phyloP scores from a whole-genome alignment of 1,140 invertebrate genomes.

The Yoshiicerus persimilis region DNA sequence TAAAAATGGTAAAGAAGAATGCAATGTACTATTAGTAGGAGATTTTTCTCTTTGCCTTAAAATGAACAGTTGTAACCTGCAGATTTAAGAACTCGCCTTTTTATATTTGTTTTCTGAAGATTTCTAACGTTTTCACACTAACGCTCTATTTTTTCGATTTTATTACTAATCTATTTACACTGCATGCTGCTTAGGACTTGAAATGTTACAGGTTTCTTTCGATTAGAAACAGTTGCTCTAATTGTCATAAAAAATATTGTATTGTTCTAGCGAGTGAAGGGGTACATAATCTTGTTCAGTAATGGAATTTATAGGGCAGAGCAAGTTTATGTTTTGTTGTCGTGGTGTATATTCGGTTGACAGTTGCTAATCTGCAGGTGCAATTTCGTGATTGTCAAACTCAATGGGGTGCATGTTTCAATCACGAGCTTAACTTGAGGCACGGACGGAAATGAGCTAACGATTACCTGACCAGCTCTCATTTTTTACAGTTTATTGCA shows the following conservation, averaged over 20 bases:
- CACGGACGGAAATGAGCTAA: not conserved
- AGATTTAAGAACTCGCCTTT: not conserved
- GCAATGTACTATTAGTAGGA: not conserved
- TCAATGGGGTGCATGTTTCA: constrained; percentile 15
- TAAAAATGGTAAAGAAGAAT: not conserved
- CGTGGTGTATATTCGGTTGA: not conserved
- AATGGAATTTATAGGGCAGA: not conserved
- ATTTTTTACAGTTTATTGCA: constrained; percentile 4
- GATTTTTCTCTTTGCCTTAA: not conserved
- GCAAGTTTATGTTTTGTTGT: not conserved
- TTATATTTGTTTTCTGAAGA: not conserved
- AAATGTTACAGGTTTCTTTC: not conserved
- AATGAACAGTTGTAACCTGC: not conserved
- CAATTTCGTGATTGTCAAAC: constrained; percentile 19
- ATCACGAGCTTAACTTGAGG: not conserved
- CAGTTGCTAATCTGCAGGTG: constrained; percentile 21
- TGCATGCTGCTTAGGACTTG: not conserved
- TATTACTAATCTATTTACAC: not conserved
- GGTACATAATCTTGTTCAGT: not conserved
- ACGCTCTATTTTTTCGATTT: not conserved
- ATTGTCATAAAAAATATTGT: not conserved
- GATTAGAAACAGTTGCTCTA: not conserved
- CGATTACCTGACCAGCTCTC: not conserved
- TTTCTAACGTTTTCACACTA: constrained; percentile 8
- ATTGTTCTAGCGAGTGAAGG: not conserved